These are phyloP conservation scores for Apostichopus leukothele DNA, from an alignment of 53 echinoderm and acorn worm genomes.

Conservation along the genomic window DNA sequence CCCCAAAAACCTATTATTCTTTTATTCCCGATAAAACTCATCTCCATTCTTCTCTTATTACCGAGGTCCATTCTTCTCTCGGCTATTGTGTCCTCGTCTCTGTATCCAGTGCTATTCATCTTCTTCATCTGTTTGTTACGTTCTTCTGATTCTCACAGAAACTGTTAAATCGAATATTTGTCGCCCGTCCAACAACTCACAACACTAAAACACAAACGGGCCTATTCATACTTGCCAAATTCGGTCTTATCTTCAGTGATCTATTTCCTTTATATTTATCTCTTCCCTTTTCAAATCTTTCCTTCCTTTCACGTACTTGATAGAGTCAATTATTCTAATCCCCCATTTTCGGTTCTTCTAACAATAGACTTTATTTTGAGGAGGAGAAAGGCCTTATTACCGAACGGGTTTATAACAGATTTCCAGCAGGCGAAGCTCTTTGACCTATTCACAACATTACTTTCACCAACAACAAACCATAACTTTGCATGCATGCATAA, in stretches of 20 bases:
- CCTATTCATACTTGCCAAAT: constrained; percentile 2
- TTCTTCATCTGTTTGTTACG: neutral
- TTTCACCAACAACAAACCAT: too few species aligned
- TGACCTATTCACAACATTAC: neutral
- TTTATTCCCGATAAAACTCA: constrained; percentile 20
- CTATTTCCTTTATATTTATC: constrained; percentile 23
- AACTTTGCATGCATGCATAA: too few species aligned
- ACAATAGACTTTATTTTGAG: constrained; percentile 31
- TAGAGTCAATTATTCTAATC: constrained; percentile 39
- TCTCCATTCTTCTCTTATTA: constrained; percentile 8
- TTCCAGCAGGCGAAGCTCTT: neutral
- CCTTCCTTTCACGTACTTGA: constrained; percentile 28
- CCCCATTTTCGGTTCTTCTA: constrained; percentile 9
- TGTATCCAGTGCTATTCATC: neutral
- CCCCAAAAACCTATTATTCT: constrained; percentile 6
- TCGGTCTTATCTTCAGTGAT: neutral
- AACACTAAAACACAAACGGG: neutral
- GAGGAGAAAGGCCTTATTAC: constrained; percentile 25
- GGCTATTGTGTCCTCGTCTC: constrained; percentile 8
- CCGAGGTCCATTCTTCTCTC: neutral
- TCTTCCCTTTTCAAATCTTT: neutral
- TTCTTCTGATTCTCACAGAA: neutral
- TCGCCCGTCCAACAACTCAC: constrained; percentile 25
- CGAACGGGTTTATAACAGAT: neutral
- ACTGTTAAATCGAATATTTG: constrained; percentile 28